Evolutionary conservation across 37 sponge, comb jelly and placozoan genomes (phyloP).

Genomic region (Halichondria panicea): DNA sequence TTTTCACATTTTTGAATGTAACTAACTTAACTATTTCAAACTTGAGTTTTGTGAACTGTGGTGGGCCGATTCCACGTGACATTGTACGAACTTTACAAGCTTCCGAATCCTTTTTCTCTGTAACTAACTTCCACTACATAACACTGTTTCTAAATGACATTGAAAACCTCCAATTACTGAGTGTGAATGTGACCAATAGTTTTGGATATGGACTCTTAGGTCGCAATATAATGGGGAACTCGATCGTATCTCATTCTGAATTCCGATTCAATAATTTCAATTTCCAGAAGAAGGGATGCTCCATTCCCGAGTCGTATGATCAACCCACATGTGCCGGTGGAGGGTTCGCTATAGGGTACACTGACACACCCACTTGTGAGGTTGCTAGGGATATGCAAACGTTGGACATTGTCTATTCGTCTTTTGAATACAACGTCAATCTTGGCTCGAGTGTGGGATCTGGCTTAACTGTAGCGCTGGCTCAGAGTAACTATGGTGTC

Average conservation of each 20-base stretch:
- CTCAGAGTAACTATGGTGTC: neutral
- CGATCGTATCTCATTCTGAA: neutral
- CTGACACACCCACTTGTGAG: neutral
- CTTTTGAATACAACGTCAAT: neutral
- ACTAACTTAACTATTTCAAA: neutral
- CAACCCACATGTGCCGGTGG: neutral
- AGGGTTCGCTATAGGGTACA: neutral
- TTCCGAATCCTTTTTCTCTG: neutral
- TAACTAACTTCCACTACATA: neutral
- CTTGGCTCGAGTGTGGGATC: neutral
- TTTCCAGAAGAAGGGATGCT: neutral
- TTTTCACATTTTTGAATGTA: neutral
- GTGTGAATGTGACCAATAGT: constrained; percentile 5
- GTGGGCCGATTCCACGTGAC: neutral
- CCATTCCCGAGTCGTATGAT: neutral
- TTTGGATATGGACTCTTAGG: constrained; percentile 8
- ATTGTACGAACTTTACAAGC: neutral
- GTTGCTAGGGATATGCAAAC: no score
- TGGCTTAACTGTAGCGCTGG: neutral
- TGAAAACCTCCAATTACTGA: neutral
- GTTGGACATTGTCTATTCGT: neutral
- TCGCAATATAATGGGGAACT: constrained; percentile 6
- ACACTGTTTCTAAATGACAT: neutral
- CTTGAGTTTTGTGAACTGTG: neutral
- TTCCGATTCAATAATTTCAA: constrained; percentile 2